These are phyloP conservation scores for Thomomys bottae DNA, from an alignment of 2,113 vertebrate genomes.

Conservation along the genomic window DNA sequence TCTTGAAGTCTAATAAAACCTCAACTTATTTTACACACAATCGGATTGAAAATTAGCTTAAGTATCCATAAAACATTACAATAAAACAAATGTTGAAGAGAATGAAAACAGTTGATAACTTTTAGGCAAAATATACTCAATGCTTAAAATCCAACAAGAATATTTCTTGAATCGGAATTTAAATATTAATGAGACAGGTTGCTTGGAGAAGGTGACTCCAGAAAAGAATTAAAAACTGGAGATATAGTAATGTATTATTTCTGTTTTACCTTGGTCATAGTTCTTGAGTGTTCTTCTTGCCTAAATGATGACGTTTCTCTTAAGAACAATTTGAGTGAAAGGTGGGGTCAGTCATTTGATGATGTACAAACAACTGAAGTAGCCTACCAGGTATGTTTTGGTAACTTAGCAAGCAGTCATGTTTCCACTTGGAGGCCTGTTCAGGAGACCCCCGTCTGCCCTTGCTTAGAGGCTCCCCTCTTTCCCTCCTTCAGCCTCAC, in stretches of 20 bases:
- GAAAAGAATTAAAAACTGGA: not conserved
- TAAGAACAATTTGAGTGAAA: not conserved
- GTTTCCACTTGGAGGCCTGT: not conserved
- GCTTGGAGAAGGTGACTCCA: not conserved
- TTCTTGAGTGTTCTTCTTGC: not conserved
- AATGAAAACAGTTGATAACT: not conserved
- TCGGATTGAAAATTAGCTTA: not conserved
- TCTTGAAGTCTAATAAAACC: not conserved
- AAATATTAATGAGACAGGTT: not conserved
- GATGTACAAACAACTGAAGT: not conserved
- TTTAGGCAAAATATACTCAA: not conserved
- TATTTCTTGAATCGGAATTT: not conserved
- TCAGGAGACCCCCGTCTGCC: fast-evolving
- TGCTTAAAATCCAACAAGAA: not conserved
- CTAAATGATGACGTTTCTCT: not conserved
- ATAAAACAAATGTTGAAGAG: not conserved
- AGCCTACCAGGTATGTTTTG: fast-evolving
- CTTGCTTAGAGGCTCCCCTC: fast-evolving
- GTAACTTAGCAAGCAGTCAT: not conserved
- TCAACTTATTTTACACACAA: conserved; percentile 26
- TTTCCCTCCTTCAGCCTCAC: no score
- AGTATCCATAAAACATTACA: not conserved
- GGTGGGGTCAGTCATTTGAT: not conserved
- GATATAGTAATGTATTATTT: not conserved
- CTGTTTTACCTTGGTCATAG: not conserved